Percentiles rank a stretch among this genome's conserved stretches.
phyloP scores from a whole-genome alignment of 2,888 invertebrate species.

The Platerodrilus igneus region DNA sequence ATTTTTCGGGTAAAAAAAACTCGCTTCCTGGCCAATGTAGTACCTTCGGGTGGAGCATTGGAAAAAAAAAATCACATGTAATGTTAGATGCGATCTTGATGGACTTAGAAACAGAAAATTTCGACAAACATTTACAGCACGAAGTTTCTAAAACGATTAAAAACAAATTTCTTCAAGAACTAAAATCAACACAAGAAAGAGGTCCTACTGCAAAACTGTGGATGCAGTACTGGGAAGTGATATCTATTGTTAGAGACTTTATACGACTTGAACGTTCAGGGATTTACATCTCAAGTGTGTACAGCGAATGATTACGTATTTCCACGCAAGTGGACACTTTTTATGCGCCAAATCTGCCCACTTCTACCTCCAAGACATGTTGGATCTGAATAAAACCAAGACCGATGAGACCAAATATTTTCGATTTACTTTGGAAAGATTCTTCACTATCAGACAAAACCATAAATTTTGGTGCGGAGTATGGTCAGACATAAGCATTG shows the following conservation, averaged over 20 bases:
- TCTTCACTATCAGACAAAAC: no score
- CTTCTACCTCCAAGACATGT: slow-evolving; percentile 35
- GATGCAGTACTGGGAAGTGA: slow-evolving; percentile 32
- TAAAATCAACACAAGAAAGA: slow-evolving; percentile 22
- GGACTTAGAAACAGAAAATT: slow-evolving; percentile 22
- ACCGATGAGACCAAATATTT: no score
- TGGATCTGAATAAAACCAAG: no score
- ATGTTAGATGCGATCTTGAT: slow-evolving; percentile 27
- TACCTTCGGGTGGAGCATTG: no score
- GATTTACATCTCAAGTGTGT: slow-evolving; percentile 29
- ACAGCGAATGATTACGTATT: slow-evolving; percentile 25
- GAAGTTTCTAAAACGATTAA: slow-evolving; percentile 24
- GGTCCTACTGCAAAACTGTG: no score
- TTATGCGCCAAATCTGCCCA: slow-evolving; percentile 31
- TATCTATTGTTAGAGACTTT: slow-evolving; percentile 32
- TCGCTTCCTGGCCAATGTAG: no score
- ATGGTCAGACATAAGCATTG: no score
- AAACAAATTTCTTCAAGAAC: slow-evolving; percentile 20
- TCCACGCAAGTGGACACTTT: slow-evolving; percentile 31
- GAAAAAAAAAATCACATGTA: no score
- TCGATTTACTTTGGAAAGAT: no score
- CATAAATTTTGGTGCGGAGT: no score
- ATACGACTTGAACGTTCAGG: slow-evolving; percentile 34
- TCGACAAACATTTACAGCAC: slow-evolving; percentile 11
- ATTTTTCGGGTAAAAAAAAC: no score